Conservation (phyloP, 2,113 vertebrate genomes). For the Meriones unguiculatus region DNA sequence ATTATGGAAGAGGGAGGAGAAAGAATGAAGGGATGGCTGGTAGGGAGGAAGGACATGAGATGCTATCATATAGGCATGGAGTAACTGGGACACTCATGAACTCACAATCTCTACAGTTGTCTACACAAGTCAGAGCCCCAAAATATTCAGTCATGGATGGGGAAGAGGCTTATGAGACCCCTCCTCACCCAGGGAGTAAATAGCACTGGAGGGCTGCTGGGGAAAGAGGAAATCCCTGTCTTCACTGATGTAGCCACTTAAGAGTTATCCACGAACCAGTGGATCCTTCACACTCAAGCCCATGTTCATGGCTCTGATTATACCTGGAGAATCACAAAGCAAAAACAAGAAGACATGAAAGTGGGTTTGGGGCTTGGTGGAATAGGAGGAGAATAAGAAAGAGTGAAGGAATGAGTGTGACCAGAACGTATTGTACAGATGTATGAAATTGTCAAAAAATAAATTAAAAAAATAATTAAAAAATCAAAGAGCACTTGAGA, state of each 20-base stretch:
- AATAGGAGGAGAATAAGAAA: neutral
- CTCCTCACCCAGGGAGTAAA: too few species aligned
- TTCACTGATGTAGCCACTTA: neutral
- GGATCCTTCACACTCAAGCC: neutral
- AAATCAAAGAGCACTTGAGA: neutral
- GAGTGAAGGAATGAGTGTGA: neutral
- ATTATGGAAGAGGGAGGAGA: neutral
- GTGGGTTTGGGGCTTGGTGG: neutral
- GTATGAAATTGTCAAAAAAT: neutral
- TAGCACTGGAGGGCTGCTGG: neutral
- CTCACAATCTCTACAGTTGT: neutral
- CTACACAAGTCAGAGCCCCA: neutral
- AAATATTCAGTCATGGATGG: neutral
- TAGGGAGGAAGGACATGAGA: neutral
- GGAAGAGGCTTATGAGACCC: neutral
- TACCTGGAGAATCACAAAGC: neutral
- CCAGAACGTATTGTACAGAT: too few species aligned
- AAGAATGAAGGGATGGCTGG: neutral
- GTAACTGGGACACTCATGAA: neutral
- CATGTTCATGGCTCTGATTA: fast-evolving
- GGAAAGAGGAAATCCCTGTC: neutral
- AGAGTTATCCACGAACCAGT: too few species aligned
- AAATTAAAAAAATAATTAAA: neutral
- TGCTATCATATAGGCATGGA: too few species aligned
- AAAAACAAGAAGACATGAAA: neutral